These are phyloP conservation scores for Apotomis turbidana DNA, from an alignment of 2,888 invertebrate species.

Conservation along the genomic window DNA sequence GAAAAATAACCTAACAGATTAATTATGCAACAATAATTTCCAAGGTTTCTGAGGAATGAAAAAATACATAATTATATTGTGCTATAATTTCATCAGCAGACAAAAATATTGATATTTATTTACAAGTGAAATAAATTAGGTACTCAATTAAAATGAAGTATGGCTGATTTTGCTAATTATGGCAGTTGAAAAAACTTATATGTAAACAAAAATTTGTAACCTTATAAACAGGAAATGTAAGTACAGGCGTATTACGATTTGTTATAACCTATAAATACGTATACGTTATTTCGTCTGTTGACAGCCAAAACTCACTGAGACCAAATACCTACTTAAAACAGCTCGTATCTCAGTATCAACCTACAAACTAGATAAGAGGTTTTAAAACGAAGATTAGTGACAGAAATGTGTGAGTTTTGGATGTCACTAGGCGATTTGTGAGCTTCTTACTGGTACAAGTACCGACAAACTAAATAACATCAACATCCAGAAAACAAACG, in stretches of 20 bases:
- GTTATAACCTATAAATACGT: conserved; percentile 6
- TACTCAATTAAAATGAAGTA: not conserved
- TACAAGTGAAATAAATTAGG: not conserved
- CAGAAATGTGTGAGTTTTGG: no score
- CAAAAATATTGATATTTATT: conserved; percentile 2
- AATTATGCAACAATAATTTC: conserved; percentile 21
- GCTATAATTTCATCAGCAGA: not conserved
- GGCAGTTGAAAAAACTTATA: not conserved
- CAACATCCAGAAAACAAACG: no score
- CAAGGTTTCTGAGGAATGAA: not conserved
- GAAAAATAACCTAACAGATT: conserved; percentile 22
- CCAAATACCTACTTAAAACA: no score
- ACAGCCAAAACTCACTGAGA: no score
- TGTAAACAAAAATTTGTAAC: not conserved
- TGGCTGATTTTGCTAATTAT: not conserved
- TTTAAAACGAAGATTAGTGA: no score
- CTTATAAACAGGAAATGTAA: conserved; percentile 1
- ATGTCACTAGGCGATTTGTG: conserved; percentile 1
- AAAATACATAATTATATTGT: conserved; percentile 6
- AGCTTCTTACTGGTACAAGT: conserved; percentile 13
- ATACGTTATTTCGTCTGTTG: not conserved
- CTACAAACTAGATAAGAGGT: no score
- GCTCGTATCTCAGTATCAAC: no score
- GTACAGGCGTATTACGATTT: conserved; percentile 17
- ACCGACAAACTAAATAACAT: conserved; percentile 15